Evolutionary conservation across 2,888 invertebrate genomes (phyloP), one percentile per base, ranked within the genome.

Genomic region (Pseudeuparius sepicola): DNA sequence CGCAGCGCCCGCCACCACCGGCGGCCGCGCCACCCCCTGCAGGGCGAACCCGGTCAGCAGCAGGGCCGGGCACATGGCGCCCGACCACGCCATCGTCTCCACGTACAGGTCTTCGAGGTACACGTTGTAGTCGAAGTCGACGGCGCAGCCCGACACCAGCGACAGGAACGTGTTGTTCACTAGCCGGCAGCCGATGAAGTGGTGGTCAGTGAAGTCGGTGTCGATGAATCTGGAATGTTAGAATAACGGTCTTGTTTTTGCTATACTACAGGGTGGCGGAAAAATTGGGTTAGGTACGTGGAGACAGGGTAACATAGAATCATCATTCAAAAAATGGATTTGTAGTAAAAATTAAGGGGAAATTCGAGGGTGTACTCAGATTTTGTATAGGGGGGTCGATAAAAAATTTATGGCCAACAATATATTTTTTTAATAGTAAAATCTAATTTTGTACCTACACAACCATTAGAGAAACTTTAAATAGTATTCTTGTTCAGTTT

Each of bases 171-270:
- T 69, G 44, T 71, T 73, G 53, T 73, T 71, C 32, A 58, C 60
- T 50, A 76, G 60, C 20, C 57, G 60, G 51, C 78, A 78, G 14
- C 72, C 69, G 16, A 67, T 55, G 51, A 78, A 78, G 52, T 78
- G 68, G 49, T 67, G 60, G 23, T 61, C 55, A 5, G 63, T 67
- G 31, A 71, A 48, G 57, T 82, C 81, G 10, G 80, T 80, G 60
- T 80, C 79, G 46, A 79, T 70, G 52, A 80, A 77, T 47, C 75
- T 77, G 56, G 31, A 56, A 49, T n/a, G n/a, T n/a, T n/a, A n/a
- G n/a, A n/a, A 36, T 26, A 31, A 31, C 15, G 4, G 11, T n/a
- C 14, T n/a, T 11, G 24, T 24, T 14, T 4, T 5, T 28, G 14
- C n/a, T n/a, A 14, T 13, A 5, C 28, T 12, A 28, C 4, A 3